These are phyloP conservation scores for Drosophila ananassae DNA, from an alignment of 1,140 invertebrate genomes.

Conservation along the genomic window DNA sequence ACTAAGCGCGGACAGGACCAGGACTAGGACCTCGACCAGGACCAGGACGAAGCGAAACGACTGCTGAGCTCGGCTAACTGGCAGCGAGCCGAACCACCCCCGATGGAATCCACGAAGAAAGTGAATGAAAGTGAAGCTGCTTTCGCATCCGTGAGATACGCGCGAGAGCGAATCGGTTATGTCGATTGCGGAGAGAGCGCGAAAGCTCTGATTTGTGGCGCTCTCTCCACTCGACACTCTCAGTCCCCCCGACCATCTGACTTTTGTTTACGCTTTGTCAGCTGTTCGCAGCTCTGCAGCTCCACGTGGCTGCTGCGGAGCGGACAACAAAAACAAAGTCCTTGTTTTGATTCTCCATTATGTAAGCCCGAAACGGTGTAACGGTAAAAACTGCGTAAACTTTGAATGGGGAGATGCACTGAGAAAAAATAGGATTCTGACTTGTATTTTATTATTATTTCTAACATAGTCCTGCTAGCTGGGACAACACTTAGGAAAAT, in stretches of 20 bases:
- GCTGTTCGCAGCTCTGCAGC: slow-evolving; percentile 33
- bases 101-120: slow-evolving; percentile 16
- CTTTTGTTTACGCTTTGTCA: slow-evolving; percentile 67
- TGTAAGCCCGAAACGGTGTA: slow-evolving; percentile 20
- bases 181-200: slow-evolving; percentile 27
- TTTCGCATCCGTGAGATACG: background rate
- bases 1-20: slow-evolving; percentile 30
- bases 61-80: slow-evolving; percentile 49
- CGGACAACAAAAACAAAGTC: slow-evolving; percentile 29
- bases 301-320: slow-evolving; percentile 36
- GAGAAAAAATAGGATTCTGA: background rate
- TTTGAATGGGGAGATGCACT: background rate
- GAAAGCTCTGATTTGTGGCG: slow-evolving; percentile 48
- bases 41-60: slow-evolving; percentile 42
- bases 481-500: no score
- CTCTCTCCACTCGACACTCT: background rate
- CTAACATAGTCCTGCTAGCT: no score
- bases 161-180: slow-evolving; percentile 66
- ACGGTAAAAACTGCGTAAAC: slow-evolving; percentile 2
- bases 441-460: background rate
- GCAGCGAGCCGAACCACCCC: slow-evolving; percentile 9
- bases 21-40: no score
- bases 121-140: slow-evolving; percentile 68
- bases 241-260: slow-evolving; percentile 40
- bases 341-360: slow-evolving; percentile 40